Evolutionary conservation across 2,888 invertebrate species (phyloP).

Genomic region (Sialis fuliginosa): DNA sequence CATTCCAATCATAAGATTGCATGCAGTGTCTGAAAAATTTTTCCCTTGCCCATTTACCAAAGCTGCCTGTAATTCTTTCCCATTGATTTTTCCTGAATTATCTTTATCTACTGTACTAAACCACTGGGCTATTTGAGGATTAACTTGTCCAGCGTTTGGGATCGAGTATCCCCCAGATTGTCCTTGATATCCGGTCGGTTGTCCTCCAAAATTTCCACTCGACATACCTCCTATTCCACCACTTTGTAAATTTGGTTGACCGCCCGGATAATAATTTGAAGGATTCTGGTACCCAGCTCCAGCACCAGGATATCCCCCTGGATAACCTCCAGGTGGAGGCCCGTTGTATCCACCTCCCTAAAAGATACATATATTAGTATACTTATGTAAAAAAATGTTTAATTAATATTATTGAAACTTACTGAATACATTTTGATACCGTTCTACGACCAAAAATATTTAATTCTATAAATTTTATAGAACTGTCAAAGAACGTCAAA

Average conservation of each 20-base stretch:
- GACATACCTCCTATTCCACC: too few species aligned
- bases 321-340: neutral
- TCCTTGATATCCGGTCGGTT: neutral
- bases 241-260: neutral
- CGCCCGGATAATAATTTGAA: neutral
- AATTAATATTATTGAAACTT: too few species aligned
- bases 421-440: too few species aligned
- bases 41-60: constrained; percentile 74
- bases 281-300: neutral
- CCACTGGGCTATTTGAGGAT: constrained; percentile 69
- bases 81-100: constrained; percentile 63
- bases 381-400: too few species aligned
- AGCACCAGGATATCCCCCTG: neutral
- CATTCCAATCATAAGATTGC: constrained; percentile 80
- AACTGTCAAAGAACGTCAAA: too few species aligned
- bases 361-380: too few species aligned
- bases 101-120: constrained; percentile 71
- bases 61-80: constrained; percentile 58
- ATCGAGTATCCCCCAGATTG: neutral
- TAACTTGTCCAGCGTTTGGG: constrained; percentile 22
- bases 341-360: neutral
- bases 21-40: constrained; percentile 65
- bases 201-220: neutral
- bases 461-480: too few species aligned
- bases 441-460: too few species aligned